phyloP scores from a whole-genome alignment of 2,797 vertebrate genomes.

The Microctenopoma steveboyesi region DNA sequence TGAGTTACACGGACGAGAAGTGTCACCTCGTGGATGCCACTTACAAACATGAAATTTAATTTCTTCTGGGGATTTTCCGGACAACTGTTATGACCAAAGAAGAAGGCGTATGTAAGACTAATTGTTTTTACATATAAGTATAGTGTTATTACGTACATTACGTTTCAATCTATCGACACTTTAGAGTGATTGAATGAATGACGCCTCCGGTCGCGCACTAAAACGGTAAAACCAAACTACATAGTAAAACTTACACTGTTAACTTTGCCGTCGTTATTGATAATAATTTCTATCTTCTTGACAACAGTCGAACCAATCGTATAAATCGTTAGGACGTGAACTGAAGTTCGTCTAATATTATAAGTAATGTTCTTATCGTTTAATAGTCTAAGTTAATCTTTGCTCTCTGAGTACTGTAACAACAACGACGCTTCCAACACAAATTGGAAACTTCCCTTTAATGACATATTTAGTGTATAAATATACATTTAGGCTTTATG shows the following conservation, averaged over 20 bases:
- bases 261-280: background rate
- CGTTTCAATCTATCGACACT: background rate
- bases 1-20: background rate
- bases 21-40: background rate
- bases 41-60: background rate
- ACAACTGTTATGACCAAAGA: conserved; percentile 31
- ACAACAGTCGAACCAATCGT: accelerated
- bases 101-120: conserved; percentile 25
- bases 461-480: too few species aligned
- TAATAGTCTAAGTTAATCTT: background rate
- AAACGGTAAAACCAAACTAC: background rate
- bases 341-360: background rate
- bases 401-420: background rate
- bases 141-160: accelerated
- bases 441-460: too few species aligned
- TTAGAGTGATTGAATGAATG: background rate
- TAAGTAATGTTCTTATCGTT: background rate
- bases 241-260: background rate
- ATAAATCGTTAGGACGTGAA: accelerated
- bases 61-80: background rate
- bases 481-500: too few species aligned
- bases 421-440: background rate
- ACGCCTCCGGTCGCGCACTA: background rate
- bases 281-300: accelerated
- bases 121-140: background rate